phyloP scores from a whole-genome alignment of 2,113 vertebrate species.

The Oenanthe oenanthe region DNA sequence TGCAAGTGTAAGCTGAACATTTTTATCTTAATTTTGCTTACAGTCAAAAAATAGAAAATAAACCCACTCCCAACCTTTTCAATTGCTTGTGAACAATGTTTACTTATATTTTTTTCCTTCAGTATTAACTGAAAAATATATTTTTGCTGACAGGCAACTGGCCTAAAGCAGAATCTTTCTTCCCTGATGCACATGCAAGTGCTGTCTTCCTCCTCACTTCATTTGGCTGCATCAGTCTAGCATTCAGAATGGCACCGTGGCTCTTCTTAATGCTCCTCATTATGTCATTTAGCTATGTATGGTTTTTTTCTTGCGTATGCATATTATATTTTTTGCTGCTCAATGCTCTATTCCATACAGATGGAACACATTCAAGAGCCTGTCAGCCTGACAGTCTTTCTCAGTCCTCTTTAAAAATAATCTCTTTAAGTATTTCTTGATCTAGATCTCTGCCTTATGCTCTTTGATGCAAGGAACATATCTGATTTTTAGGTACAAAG shows the following conservation, averaged over 20 bases:
- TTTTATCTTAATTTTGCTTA: background rate
- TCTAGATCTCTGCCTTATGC: constrained; percentile 59
- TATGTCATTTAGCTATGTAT: background rate
- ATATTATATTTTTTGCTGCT: constrained; percentile 24
- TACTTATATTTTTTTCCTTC: background rate
- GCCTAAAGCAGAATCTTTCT: background rate
- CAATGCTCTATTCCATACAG: background rate
- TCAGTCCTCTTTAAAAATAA: constrained; percentile 59
- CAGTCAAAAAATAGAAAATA: background rate
- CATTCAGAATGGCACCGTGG: background rate
- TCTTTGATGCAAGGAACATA: background rate
- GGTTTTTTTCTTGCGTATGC: background rate
- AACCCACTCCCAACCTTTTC: background rate
- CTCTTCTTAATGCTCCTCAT: background rate
- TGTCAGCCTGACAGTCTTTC: constrained; percentile 51
- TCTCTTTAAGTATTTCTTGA: constrained; percentile 43
- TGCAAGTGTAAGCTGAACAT: background rate
- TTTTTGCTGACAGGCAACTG: background rate
- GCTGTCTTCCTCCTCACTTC: background rate
- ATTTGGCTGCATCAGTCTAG: background rate
- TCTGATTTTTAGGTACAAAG: constrained; percentile 29
- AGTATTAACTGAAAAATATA: background rate
- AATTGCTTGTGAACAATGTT: background rate
- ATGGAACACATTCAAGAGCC: constrained; percentile 11
- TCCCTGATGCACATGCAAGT: background rate